A percentile compares a stretch with the other conserved stretches of the same genome.
phyloP scores from a whole-genome alignment of 2,797 vertebrate genomes.

The Rachycentron canadum region DNA sequence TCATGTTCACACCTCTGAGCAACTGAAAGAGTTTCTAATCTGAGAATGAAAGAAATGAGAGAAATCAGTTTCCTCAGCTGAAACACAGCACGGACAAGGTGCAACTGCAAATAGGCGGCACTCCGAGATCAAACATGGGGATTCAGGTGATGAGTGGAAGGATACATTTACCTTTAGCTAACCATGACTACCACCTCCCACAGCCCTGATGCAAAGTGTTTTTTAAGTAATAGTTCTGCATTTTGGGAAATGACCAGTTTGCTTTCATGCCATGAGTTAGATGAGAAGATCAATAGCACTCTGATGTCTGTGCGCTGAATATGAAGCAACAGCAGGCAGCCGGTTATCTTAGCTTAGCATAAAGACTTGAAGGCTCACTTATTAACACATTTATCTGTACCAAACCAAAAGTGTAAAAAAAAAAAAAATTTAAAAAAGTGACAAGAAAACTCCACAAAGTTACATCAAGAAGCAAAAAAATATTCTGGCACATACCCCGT shows the following conservation, averaged over 20 bases:
- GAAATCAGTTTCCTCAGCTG: background rate
- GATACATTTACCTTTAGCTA: background rate
- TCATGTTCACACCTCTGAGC: background rate
- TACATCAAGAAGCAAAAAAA: background rate
- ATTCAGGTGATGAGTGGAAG: background rate
- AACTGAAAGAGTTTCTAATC: background rate
- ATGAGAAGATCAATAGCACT: background rate
- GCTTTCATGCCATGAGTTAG: background rate
- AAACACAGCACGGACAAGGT: background rate
- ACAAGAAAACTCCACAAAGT: background rate
- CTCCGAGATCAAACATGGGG: background rate
- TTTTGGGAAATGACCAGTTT: background rate
- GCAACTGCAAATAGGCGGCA: background rate
- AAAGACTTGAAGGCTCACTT: background rate
- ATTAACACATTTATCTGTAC: background rate
- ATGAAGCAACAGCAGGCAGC: background rate
- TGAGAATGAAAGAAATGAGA: background rate
- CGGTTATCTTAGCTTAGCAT: constrained; percentile 7
- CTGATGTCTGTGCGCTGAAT: background rate
- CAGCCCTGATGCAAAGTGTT: background rate
- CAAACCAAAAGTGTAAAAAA: background rate
- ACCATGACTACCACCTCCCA: background rate
- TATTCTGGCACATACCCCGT: background rate
- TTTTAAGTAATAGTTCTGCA: background rate
- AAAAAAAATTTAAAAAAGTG: background rate